Conservation (phyloP, 1,140 invertebrate species). For the Cherax destructor region DNA sequence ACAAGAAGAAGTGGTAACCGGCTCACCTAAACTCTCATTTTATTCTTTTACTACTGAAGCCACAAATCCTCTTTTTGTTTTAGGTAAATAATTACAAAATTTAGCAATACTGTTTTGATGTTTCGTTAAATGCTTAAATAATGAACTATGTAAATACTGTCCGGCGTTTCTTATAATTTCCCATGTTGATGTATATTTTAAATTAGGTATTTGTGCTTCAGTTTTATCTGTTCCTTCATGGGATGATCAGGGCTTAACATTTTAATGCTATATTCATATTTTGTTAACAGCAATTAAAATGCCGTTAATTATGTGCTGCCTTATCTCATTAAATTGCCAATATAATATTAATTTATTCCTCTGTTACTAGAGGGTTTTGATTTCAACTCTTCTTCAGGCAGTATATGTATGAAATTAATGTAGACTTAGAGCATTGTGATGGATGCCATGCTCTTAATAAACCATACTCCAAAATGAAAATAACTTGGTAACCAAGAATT, state of each 20-base stretch:
- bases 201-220: background rate
- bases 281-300: background rate
- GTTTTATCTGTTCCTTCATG: background rate
- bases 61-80: background rate
- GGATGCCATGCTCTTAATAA: background rate
- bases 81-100: background rate
- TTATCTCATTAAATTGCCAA: background rate
- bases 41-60: conserved; percentile 40
- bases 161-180: background rate
- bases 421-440: background rate
- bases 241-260: background rate
- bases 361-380: background rate
- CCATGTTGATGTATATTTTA: background rate
- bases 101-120: background rate
- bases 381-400: background rate
- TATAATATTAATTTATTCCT: conserved; percentile 15
- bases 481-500: background rate
- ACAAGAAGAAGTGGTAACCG: conserved; percentile 98
- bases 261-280: background rate
- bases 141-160: background rate
- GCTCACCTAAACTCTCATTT: conserved; percentile 2
- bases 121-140: background rate
- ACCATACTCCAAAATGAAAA: background rate
- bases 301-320: background rate
- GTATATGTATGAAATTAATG: background rate